These are phyloP conservation scores for Corynorhinus townsendii DNA, from an alignment of 2,113 vertebrate genomes.

Conservation along the genomic window DNA sequence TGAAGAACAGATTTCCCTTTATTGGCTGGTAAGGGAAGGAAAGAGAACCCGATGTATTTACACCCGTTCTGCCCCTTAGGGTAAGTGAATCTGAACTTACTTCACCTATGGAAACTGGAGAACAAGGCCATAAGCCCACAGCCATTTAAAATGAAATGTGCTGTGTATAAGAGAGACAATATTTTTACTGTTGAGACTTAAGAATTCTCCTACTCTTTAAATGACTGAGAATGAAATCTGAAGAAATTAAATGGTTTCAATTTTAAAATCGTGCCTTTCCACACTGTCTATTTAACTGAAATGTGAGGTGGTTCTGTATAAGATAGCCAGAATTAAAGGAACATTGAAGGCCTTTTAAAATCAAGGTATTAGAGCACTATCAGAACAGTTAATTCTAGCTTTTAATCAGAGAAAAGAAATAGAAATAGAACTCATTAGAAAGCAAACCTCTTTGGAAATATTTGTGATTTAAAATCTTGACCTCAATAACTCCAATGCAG, in stretches of 20 bases:
- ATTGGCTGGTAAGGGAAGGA: background rate
- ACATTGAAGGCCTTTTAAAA: background rate
- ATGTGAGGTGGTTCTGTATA: background rate
- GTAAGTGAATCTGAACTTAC: background rate
- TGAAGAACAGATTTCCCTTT: background rate
- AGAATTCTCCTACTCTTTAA: background rate
- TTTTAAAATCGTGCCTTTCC: background rate
- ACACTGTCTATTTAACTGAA: background rate
- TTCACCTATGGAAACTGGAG: background rate
- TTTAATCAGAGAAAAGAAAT: conserved; percentile 5
- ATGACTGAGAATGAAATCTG: background rate
- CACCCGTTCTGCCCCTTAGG: background rate
- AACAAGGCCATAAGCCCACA: background rate
- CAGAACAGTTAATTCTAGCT: background rate
- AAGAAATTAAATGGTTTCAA: background rate
- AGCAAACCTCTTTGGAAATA: background rate
- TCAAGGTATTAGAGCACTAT: background rate
- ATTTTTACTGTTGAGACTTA: background rate
- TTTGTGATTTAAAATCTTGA: background rate
- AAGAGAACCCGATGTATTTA: background rate
- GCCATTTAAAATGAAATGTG: background rate
- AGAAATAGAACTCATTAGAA: background rate
- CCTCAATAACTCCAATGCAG: background rate
- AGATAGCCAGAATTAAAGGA: background rate
- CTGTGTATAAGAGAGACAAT: background rate